These are phyloP conservation scores for Idaea biselata DNA, from an alignment of 2,888 invertebrate genomes.

Conservation along the genomic window DNA sequence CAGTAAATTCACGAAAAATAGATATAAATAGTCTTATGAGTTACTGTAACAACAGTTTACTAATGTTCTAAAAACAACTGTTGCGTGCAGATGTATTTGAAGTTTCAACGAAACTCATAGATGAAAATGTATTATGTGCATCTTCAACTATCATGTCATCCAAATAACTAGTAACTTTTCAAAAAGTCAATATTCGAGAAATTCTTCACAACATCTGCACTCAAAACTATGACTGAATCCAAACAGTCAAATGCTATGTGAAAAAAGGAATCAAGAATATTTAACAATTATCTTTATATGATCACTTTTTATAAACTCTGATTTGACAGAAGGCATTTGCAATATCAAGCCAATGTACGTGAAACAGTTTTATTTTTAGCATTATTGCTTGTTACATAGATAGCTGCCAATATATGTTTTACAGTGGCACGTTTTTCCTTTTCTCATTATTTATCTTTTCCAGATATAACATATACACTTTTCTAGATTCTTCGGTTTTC, in stretches of 20 bases:
- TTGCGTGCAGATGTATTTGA: constrained; percentile 49
- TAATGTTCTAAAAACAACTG: constrained; percentile 54
- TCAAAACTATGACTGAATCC: constrained; percentile 50
- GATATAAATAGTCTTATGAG: constrained; percentile 69
- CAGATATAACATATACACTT: no score
- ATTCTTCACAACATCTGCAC: constrained; percentile 47
- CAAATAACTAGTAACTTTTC: background rate
- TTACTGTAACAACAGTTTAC: constrained; percentile 61
- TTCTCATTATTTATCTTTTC: background rate
- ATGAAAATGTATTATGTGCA: background rate
- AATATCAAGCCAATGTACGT: background rate
- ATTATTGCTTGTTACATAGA: background rate
- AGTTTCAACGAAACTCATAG: background rate
- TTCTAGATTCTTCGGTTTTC: no score
- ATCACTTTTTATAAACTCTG: background rate
- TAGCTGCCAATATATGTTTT: background rate
- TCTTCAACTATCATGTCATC: background rate
- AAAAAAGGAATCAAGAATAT: constrained; percentile 15
- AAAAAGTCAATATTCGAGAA: background rate
- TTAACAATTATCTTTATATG: constrained; percentile 10
- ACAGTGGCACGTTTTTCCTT: background rate
- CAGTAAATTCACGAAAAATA: constrained; percentile 81
- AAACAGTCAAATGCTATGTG: constrained; percentile 29
- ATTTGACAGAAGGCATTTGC: background rate
- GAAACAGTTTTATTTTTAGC: background rate